Evolutionary conservation across 2,113 vertebrate genomes (phyloP), one percentile per base, ranked within the genome.

Genomic region (Muscicapa adusta): DNA sequence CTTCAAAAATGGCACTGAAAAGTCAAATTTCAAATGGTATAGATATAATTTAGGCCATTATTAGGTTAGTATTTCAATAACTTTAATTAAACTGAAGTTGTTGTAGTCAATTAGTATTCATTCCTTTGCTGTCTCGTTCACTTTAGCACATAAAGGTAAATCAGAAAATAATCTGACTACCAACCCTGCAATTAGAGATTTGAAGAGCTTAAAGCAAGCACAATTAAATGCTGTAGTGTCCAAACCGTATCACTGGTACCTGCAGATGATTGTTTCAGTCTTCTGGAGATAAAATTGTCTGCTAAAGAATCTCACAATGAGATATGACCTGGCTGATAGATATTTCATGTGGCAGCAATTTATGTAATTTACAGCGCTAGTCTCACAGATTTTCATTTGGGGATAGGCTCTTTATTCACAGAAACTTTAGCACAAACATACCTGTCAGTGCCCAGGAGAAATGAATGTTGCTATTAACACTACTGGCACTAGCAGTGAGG

Each of bases 121-220:
- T 89, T 93, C 66, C 65, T 83, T 95, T 90, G 89, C 93, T 95
- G 96, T 96, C 89, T 97, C 89, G 87, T 79, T 90, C 79, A 61
- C 70, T 94, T 91, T 29, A 91, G 67, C 58, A 84, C 57, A 91
- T 67, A 72, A 94, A 88, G 73, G 85, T 89, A 96, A 93, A 96
- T 94, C 79, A 91, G 92, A 94, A 93, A 93, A 94, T 92, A 93
- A 96, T 91, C 66, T 84, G 76, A 80, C 91, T 90, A 79, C 57
- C 63, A 91, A 83, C 53, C 31, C 77, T 87, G 72, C 75, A 95
- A 91, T 91, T 89, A 89, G 79, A 87, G 76, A 93, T 66, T 25
- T 85, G 50, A 94, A 88, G 70, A 94, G 77, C 76, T 89, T 53
- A 95, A 81, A 93, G 28, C 50, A 93, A 95, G 74, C 12, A 8